Conservation (phyloP, 2,797 vertebrate genomes). For the Bradypodion ventrale region DNA sequence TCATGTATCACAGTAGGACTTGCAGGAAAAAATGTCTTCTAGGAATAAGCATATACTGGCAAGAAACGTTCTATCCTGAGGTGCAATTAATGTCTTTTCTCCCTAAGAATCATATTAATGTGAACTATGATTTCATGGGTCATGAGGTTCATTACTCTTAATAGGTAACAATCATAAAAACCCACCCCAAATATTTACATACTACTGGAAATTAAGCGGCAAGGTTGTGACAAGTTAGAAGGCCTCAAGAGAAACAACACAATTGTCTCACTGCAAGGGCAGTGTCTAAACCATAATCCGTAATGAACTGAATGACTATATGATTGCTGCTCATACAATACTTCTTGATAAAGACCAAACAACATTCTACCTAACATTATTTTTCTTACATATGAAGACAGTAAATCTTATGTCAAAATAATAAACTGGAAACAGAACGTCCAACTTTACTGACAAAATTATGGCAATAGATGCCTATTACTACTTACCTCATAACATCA, state of each 20-base stretch:
- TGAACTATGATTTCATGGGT: not conserved
- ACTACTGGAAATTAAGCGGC: not conserved
- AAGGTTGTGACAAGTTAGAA: not conserved
- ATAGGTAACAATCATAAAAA: not conserved
- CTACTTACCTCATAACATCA: conserved; percentile 10
- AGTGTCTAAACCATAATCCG: not conserved
- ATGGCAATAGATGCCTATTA: conserved; percentile 39
- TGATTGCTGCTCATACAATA: conserved; percentile 29
- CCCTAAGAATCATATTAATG: not conserved
- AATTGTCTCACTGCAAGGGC: not conserved
- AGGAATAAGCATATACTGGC: conserved; percentile 2
- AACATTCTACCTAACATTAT: conserved; percentile 29
- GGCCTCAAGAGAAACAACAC: not conserved
- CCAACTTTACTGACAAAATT: conserved; percentile 45
- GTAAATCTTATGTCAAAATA: conserved; percentile 22
- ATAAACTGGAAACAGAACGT: conserved; percentile 35
- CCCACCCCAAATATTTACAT: not conserved
- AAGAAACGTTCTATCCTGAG: not conserved
- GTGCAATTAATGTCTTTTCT: not conserved
- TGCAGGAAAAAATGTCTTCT: not conserved
- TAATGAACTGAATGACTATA: not conserved
- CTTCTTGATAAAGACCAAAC: conserved; percentile 17
- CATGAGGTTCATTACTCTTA: not conserved
- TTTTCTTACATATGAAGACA: conserved; percentile 30
- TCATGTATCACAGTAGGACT: not conserved